phyloP scores from a whole-genome alignment of 1,140 invertebrate species.

The Pristionchus pacificus region DNA sequence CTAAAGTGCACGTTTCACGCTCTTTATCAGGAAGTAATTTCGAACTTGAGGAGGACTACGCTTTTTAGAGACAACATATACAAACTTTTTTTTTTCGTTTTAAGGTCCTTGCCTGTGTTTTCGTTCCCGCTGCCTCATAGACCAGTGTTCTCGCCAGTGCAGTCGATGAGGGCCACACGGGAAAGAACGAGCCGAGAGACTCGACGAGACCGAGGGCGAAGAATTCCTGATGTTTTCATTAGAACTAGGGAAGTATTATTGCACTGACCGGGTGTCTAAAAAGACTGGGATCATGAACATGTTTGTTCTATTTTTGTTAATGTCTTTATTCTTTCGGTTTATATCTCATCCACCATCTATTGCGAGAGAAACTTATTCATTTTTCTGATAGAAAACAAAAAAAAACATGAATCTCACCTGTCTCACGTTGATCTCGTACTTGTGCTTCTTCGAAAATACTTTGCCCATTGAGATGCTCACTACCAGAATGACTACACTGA shows the following conservation, averaged over 20 bases:
- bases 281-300: neutral
- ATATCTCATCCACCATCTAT: no score
- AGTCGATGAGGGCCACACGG: constrained; percentile 25
- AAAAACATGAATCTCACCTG: constrained; percentile 56
- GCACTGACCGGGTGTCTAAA: neutral
- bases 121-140: constrained; percentile 28
- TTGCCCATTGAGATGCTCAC: constrained; percentile 64
- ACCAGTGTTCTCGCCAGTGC: constrained; percentile 28
- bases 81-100: no score
- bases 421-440: constrained; percentile 62
- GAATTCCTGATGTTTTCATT: constrained; percentile 29
- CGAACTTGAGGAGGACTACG: no score
- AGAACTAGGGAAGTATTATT: neutral
- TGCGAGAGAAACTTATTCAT: no score
- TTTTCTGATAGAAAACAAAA: no score
- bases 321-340: no score
- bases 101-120: constrained; percentile 30
- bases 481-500: constrained; percentile 62
- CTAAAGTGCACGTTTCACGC: no score
- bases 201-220: constrained; percentile 29
- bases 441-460: constrained; percentile 62
- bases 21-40: no score
- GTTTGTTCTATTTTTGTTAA: no score
- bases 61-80: no score
- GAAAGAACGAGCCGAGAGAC: constrained; percentile 27